These are phyloP conservation scores for Toxotes chatareus DNA, from an alignment of 2,113 vertebrate species.

Conservation along the genomic window DNA sequence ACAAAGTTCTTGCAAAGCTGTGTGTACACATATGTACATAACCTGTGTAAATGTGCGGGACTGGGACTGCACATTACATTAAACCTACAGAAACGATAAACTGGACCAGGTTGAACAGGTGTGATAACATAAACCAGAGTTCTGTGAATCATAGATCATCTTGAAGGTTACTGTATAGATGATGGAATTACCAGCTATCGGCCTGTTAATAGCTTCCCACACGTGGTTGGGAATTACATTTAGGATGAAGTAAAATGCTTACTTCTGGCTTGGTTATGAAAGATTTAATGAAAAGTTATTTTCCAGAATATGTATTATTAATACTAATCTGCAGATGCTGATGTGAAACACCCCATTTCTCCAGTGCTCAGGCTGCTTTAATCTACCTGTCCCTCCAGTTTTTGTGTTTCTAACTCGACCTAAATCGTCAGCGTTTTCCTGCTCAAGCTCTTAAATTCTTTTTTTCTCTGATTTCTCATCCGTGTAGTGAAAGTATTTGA, in stretches of 20 bases:
- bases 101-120: slow-evolving; percentile 16
- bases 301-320: slow-evolving; percentile 25
- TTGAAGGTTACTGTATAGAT: slow-evolving; percentile 45
- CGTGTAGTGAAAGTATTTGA: slow-evolving; percentile 44
- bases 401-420: slow-evolving; percentile 15
- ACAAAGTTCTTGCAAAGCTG: not conserved
- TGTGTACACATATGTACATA: not conserved
- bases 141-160: slow-evolving; percentile 46
- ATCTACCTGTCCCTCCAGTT: slow-evolving; percentile 24
- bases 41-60: not conserved
- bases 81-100: slow-evolving; percentile 18
- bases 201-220: slow-evolving; percentile 33
- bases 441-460: slow-evolving; percentile 20
- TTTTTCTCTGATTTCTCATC: slow-evolving; percentile 1
- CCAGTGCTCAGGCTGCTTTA: slow-evolving; percentile 3
- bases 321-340: slow-evolving; percentile 29
- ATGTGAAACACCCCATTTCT: slow-evolving; percentile 21
- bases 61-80: not conserved
- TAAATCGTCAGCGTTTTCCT: slow-evolving; percentile 13
- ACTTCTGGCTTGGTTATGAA: slow-evolving; percentile 6
- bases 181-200: slow-evolving; percentile 35
- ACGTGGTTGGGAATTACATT: slow-evolving; percentile 7
- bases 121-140: not conserved
- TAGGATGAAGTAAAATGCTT: slow-evolving; percentile 23
- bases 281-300: slow-evolving; percentile 38